Evolutionary conservation across 2,797 vertebrate genomes (phyloP).

Genomic region (Fistularia commersonii): DNA sequence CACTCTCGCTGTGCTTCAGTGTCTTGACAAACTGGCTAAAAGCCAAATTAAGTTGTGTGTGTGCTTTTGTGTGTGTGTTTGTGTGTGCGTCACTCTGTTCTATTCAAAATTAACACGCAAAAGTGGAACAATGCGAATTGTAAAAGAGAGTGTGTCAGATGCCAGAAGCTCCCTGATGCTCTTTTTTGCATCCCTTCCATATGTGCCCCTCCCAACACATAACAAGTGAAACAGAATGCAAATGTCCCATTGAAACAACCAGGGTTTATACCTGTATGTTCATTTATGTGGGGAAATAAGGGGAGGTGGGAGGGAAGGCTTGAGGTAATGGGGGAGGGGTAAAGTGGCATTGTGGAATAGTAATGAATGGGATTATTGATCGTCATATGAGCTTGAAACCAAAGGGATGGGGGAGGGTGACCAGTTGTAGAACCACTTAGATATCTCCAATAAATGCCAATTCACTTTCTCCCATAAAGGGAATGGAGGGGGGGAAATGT

Average conservation of each 20-base stretch:
- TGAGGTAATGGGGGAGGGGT: slow-evolving; percentile 25
- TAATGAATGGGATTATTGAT: slow-evolving; percentile 45
- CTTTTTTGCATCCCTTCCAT: no score
- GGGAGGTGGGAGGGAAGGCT: slow-evolving; percentile 13
- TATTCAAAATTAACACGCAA: slow-evolving; percentile 12
- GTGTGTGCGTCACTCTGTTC: neutral
- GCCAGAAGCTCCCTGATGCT: no score
- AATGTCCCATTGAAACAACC: slow-evolving; percentile 8
- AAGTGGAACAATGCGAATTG: slow-evolving; percentile 3
- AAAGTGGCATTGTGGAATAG: slow-evolving; percentile 12
- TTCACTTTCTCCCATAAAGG: slow-evolving; percentile 31
- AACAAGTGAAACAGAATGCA: slow-evolving; percentile 9
- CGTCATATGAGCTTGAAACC: slow-evolving; percentile 20
- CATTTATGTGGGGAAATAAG: slow-evolving; percentile 13
- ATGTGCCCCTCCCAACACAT: neutral
- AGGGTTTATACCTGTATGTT: slow-evolving; percentile 4
- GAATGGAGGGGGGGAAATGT: slow-evolving; percentile 29
- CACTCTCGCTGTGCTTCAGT: slow-evolving; percentile 60
- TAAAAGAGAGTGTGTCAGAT: no score
- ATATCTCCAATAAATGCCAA: slow-evolving; percentile 24
- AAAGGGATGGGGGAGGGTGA: slow-evolving; percentile 23
- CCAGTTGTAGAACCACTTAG: slow-evolving; percentile 30
- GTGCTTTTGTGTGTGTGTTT: slow-evolving; percentile 24
- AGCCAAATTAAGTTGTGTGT: slow-evolving; percentile 21
- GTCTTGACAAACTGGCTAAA: slow-evolving; percentile 39